Base-by-base conservation (phyloP, 2,113 vertebrate species). In the Pedetes capensis region DNA sequence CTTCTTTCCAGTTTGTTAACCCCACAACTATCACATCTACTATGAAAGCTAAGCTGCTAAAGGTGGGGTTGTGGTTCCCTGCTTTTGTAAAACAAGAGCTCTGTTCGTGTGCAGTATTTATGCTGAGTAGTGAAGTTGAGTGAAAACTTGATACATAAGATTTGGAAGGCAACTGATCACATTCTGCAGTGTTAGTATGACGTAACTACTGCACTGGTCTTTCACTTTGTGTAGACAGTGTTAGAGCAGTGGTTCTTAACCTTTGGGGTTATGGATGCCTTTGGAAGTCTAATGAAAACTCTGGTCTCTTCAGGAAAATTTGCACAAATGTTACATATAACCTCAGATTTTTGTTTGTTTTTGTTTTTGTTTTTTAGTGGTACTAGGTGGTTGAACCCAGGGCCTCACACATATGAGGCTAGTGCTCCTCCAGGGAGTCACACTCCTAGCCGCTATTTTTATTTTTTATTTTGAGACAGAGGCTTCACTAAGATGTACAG, bases 31-130 rank as follows among this genome's bases (percentile, higher is more conserved):
- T 99, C 97, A 99, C 99, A 0, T 98, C 99, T 12, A 97, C 99
- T 79, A 99, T 99, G 99, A 99, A 99, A 97, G 99, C 98, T 42
- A 99, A 99, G 98, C 99, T 99, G 96, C 98, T 99, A 47, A 99
- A 99, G 99, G 99, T 99, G 4, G 4, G 98, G 71, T 29, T 89
- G n/a, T 51, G 25, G 37, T 71, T 79, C 76, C 83, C 75, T 80
- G 51, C 3, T 27, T 37, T 44, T 55, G 0, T 92, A 8, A 76
- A 61, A 66, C 13, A 22, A 51, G 27, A 25, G 3, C 44, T 44
- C 8, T 88, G 68, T 64, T 83, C 17, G 0, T 10, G 17, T 25
- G 25, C n/a, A n/a, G 18, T 53, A 6, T 51, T 37, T 66, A 37
- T 34, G 23, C 1, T 29, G 42, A 47, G 20, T 27, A 55, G 61